phyloP scores from a whole-genome alignment of 1,140 invertebrate genomes.

The Zaprionus capensis region DNA sequence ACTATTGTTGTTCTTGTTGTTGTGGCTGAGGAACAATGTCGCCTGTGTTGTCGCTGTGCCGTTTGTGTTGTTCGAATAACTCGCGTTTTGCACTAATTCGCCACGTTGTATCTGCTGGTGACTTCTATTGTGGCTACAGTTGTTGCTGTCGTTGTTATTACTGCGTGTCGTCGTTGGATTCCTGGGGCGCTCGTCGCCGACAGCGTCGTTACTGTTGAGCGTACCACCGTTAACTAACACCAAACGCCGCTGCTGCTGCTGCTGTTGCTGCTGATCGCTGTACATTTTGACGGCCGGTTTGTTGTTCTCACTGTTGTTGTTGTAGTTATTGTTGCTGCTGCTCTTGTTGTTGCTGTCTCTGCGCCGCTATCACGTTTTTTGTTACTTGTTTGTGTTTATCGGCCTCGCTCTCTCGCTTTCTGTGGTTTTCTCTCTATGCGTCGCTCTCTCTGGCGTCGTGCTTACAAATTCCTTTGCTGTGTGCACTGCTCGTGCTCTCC shows the following conservation, averaged over 20 bases:
- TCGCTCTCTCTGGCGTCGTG: slow-evolving; percentile 35
- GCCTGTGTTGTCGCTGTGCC: slow-evolving; percentile 50
- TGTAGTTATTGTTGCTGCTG: slow-evolving; percentile 19
- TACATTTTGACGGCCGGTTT: slow-evolving; percentile 10
- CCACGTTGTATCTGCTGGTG: slow-evolving; percentile 44
- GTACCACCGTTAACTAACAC: slow-evolving; percentile 79
- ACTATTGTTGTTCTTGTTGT: slow-evolving; percentile 59
- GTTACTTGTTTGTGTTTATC: slow-evolving; percentile 40
- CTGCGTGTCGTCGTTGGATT: slow-evolving; percentile 44
- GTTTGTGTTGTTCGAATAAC: slow-evolving; percentile 65
- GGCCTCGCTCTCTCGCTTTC: slow-evolving; percentile 31
- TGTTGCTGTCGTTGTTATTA: slow-evolving; percentile 17
- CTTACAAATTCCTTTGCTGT: slow-evolving; percentile 46
- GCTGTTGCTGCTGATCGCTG: slow-evolving; percentile 15
- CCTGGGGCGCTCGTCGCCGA: slow-evolving; percentile 45
- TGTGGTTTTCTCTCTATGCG: slow-evolving; percentile 24
- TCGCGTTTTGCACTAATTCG: slow-evolving; percentile 75
- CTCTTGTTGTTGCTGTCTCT: slow-evolving; percentile 32
- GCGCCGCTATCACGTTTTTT: slow-evolving; percentile 43
- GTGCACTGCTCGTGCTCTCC: slow-evolving; percentile 33
- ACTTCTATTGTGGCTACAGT: slow-evolving; percentile 34
- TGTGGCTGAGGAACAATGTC: slow-evolving; percentile 69
- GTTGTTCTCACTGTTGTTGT: slow-evolving; percentile 14
- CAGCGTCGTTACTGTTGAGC: slow-evolving; percentile 73
- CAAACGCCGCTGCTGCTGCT: slow-evolving; percentile 51